Base-by-base conservation (phyloP, 2,113 vertebrate species). In the Amia ocellicauda region DNA sequence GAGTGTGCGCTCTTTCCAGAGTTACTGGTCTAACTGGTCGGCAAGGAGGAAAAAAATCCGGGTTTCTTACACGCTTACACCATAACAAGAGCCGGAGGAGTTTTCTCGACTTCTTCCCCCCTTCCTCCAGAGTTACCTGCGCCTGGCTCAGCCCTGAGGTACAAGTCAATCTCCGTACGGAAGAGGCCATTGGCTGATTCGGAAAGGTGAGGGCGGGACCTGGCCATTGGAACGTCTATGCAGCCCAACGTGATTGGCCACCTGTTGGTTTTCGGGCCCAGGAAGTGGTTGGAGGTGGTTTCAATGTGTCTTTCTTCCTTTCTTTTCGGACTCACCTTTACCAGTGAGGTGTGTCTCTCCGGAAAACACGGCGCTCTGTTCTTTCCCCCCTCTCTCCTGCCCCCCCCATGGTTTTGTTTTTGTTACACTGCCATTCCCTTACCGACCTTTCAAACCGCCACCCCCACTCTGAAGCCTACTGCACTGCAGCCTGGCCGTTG, bases 181-280 rank as follows among this genome's bases (percentile, higher is more conserved):
- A 68, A 45, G 11, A 74, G 2, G 64, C 74, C 70, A 89, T 94
- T 91, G 90, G 85, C 74, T 81, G 78, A 27, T 73, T 70, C 23
- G 42, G 40, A 93, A 93, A 93, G 91, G 92, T 93, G 82, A 93
- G 89, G 91, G 92, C 75, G 90, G 91, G 86, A 82, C 80, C 4
- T 62, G 41, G 7, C 1, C 61, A 45, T 62, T 64, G 64, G 62
- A 49, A 27, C 75, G 69, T 80, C 61, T 63, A 69, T 62, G 43
- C 74, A 65, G 74, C 69, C 60, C 3, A 60, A 72, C 75, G 22
- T 72, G 68, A 87, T 88, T 86, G 85, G 83, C 71, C 71, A 58
- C 9, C 47, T 17, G 20, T 8, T 13, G 47, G n/a, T 60, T 57
- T n/a, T 1, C 40, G 49, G 62, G 61, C 20, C 62, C 72, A 80